Evolutionary conservation across 2,113 vertebrate genomes (phyloP).

Genomic region (Rhegmatorhina hoffmannsi): DNA sequence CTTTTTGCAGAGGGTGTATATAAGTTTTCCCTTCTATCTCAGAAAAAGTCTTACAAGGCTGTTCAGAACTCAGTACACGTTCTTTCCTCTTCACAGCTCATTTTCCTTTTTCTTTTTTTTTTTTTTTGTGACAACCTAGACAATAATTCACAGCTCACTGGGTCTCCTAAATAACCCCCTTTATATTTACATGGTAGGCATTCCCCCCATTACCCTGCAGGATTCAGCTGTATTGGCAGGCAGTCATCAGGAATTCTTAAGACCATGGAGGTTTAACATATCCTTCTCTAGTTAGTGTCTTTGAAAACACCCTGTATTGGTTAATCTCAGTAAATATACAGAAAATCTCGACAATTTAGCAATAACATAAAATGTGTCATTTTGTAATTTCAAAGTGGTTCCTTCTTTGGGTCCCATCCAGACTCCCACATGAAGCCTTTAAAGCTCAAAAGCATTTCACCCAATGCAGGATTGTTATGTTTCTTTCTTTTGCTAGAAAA

Average conservation of each 20-base stretch:
- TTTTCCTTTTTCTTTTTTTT: slow-evolving; percentile 42
- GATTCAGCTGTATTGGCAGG: slow-evolving; percentile 51
- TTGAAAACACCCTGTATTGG: slow-evolving; percentile 31
- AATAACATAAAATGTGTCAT: slow-evolving; percentile 19
- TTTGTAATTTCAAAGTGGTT: slow-evolving; percentile 41
- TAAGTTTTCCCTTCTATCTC: slow-evolving; percentile 23
- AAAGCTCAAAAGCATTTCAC: slow-evolving; percentile 6
- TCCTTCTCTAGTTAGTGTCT: slow-evolving; percentile 9
- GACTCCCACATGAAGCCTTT: neutral
- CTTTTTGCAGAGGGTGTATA: slow-evolving; percentile 7
- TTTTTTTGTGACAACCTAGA: slow-evolving; percentile 57
- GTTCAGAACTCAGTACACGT: slow-evolving; percentile 54
- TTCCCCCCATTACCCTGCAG: slow-evolving; percentile 64
- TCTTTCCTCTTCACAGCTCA: slow-evolving; percentile 47
- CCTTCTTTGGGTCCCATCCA: slow-evolving; percentile 9
- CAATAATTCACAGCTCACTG: slow-evolving; percentile 68
- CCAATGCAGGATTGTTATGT: neutral
- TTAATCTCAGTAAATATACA: slow-evolving; percentile 12
- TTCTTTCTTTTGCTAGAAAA: slow-evolving; percentile 28
- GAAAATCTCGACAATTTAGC: slow-evolving; percentile 16
- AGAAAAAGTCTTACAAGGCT: slow-evolving; percentile 39
- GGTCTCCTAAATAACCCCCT: slow-evolving; percentile 69
- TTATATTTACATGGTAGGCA: slow-evolving; percentile 63
- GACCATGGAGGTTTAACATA: slow-evolving; percentile 31
- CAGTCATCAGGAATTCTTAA: slow-evolving; percentile 56